Evolutionary conservation across 2,113 vertebrate genomes (phyloP).

Genomic region (Aleadryas rufinucha): DNA sequence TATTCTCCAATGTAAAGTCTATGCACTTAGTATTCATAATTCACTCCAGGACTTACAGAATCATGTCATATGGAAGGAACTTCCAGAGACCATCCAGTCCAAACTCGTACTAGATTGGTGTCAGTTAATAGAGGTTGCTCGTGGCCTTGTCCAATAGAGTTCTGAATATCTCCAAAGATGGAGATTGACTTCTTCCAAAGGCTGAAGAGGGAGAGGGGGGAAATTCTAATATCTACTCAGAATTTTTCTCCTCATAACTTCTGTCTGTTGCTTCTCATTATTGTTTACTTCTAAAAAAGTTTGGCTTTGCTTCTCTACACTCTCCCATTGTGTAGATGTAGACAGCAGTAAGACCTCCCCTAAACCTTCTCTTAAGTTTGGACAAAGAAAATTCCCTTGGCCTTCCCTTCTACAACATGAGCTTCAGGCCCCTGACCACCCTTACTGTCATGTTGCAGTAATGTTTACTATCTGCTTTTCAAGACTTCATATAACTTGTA

Average conservation of each 20-base stretch:
- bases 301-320: background rate
- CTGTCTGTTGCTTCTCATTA: background rate
- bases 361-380: background rate
- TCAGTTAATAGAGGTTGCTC: background rate
- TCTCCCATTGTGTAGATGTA: background rate
- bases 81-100: background rate
- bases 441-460: background rate
- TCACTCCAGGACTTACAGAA: background rate
- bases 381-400: background rate
- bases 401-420: background rate
- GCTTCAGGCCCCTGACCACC: background rate
- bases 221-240: background rate
- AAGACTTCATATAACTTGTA: background rate
- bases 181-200: background rate
- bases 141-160: background rate
- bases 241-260: background rate
- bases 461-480: background rate
- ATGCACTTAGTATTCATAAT: background rate
- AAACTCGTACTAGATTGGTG: background rate
- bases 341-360: background rate
- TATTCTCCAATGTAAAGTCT: background rate
- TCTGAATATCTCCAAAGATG: background rate
- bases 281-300: background rate
- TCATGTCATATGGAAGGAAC: background rate
- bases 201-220: fast-evolving